Percentiles rank a stretch among this genome's conserved stretches.
Conservation (phyloP, 2,888 invertebrate species). For the Caenorhabditis panamensis region DNA sequence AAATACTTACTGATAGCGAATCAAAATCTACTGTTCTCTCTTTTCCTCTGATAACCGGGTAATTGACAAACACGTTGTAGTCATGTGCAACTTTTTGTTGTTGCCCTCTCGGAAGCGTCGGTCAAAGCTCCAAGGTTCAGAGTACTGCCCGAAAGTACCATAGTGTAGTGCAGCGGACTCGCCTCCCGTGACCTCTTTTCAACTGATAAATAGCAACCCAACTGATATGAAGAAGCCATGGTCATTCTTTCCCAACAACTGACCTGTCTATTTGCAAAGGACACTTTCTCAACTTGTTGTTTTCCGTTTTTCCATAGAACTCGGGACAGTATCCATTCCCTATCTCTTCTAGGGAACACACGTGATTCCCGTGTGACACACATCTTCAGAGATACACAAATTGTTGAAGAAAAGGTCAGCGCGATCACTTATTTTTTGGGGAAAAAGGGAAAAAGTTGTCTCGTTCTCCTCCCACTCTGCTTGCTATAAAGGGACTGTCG, state of each 20-base stretch:
- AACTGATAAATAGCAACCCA: conserved; percentile 20
- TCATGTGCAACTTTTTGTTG: conserved; percentile 38
- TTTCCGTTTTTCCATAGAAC: conserved; percentile 8
- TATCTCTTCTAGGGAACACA: conserved; percentile 7
- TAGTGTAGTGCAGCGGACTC: conserved; percentile 6
- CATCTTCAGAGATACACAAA: conserved; percentile 21
- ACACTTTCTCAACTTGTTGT: neutral
- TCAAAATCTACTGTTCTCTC: too few species aligned
- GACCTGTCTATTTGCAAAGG: too few species aligned
- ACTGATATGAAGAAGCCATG: neutral
- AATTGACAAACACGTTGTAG: conserved; percentile 51
- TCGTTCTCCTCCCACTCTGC: conserved; percentile 16
- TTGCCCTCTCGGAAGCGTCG: neutral
- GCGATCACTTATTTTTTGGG: conserved; percentile 43
- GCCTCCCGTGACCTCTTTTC: conserved; percentile 33
- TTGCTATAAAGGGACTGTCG: conserved; percentile 23
- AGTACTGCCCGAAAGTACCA: conserved; percentile 20
- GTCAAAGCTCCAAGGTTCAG: conserved; percentile 30
- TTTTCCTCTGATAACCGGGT: conserved; percentile 8
- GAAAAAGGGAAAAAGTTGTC: conserved; percentile 17
- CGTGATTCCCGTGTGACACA: conserved; percentile 50
- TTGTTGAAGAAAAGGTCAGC: conserved; percentile 22
- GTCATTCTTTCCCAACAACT: conserved; percentile 25
- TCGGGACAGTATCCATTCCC: neutral
- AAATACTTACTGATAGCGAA: conserved; percentile 33